Percentiles rank a stretch among this genome's conserved stretches.
Evolutionary conservation across 2,797 vertebrate genomes (phyloP).

Genomic region (Macrochelys suwanniensis): DNA sequence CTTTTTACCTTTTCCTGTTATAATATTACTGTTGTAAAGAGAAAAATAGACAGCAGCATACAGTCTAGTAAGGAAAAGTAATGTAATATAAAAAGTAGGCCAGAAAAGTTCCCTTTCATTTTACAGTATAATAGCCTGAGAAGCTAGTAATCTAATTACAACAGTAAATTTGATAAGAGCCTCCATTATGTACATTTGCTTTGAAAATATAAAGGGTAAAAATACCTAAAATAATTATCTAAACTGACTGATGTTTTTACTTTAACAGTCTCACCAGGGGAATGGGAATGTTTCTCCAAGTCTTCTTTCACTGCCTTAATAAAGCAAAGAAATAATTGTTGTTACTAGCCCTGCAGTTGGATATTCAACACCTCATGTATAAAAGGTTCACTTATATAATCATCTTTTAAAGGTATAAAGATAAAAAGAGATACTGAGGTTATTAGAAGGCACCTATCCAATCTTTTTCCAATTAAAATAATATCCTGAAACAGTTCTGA

Average conservation of each 20-base stretch:
- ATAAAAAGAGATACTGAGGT: background rate
- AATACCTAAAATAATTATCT: constrained; percentile 11
- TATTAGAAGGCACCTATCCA: constrained; percentile 53
- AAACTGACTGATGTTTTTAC: background rate
- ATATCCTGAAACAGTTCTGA: constrained; percentile 32
- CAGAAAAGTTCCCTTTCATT: background rate
- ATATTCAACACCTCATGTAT: background rate
- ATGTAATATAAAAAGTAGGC: background rate
- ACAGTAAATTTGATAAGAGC: background rate
- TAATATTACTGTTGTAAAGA: background rate
- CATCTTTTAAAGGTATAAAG: background rate
- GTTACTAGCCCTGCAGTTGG: background rate
- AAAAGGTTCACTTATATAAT: constrained; percentile 15
- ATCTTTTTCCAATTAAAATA: constrained; percentile 52
- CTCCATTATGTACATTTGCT: background rate
- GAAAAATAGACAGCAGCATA: background rate
- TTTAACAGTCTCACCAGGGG: constrained; percentile 9
- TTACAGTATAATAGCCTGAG: background rate
- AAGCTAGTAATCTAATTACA: constrained; percentile 3
- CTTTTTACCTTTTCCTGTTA: background rate
- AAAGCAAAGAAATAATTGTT: constrained; percentile 26
- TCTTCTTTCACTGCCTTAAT: background rate
- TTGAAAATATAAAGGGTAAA: background rate
- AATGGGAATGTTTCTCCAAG: background rate
- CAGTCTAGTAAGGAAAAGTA: constrained; percentile 4